Evolutionary conservation across 64 coral and sea anemone genomes (phyloP), one percentile per base, ranked within the genome.

Genomic region (Porites lutea): DNA sequence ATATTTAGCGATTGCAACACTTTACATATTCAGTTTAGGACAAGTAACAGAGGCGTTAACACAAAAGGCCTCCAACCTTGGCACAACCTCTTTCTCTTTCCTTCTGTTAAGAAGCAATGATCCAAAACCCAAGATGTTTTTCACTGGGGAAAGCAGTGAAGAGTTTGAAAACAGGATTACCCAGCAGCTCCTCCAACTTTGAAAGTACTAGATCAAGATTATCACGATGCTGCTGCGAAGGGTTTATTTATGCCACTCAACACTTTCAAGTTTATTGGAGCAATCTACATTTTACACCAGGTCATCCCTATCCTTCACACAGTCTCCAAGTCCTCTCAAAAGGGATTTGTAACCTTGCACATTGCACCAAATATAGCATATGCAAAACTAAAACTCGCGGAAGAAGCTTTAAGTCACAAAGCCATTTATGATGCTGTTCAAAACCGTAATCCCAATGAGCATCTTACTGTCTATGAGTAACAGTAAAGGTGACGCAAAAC

Each of bases 201-300:
- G n/a, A 22, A 44, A 44, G n/a, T 12, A 27, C 68, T 71, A 44
- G 21, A 71, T 71, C 21, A 27, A 27, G 68, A 71, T n/a, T 8
- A 77, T 54, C 48, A 77, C 10, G 74, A 77, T 77, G 18, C 74
- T 53, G 74, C 74, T 53, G 74, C 48, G 9, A 77, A 77, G 74
- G 74, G 74, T 6, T 52, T 54, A 20, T 77, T 77, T 2, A 77
- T 53, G 4, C 74, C 4, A 2, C 8, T 52, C 0, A 77, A n/a
- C 74, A 53, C 74, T 52, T 77, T 77, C 74, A 77, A 77, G 74
- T 77, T 77, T 50, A 77, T 77, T 77, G 74, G 48, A 52, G 14
- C 16, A n/a, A 77, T 54, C 74, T 77, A 77, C 3, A 77, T 77
- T 7, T 77, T 77, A n/a, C 52, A 52, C 16, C 49, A 77, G 2